Evolutionary conservation across 2,113 vertebrate genomes (phyloP), one percentile per base, ranked within the genome.

Genomic region (Zosterops borbonicus): DNA sequence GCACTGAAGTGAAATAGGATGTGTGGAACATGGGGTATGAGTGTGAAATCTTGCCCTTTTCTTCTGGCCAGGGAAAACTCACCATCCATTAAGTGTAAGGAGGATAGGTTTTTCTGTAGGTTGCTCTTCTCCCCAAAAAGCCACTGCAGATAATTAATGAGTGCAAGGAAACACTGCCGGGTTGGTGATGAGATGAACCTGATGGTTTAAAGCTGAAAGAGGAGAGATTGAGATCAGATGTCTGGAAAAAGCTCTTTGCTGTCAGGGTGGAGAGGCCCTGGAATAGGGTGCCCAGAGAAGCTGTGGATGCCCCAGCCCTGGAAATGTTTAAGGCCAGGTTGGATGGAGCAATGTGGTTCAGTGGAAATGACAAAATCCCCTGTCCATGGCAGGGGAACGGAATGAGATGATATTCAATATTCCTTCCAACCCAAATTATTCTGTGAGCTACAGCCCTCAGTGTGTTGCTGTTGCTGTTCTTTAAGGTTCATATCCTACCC

Each of bases 11-110:
- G 39, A n/a, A 52, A 59, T 1, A 11, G 59, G 86, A 59, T 24
- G 44, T 15, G 2, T 13, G 33, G 67, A 16, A 50, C 0, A 0
- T 11, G 76, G 35, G 1, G 3, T 46, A 4, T 12, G 37, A 27
- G 9, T 33, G 52, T 33, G 37, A 74, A 3, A 12, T 5, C 5
- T 12, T 11, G 19, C 2, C 0, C 3, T 33, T 73, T 42, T 5
- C 50, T 42, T 35, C 27, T 8, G 33, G 14, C 14, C 33, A 44
- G 12, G 27, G 50, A 50, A 81, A 50, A 28, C 4, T 28, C 52
- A 16, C 0, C 6, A 44, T 24, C 64, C 64, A n/a, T 55, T 6
- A 24, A 15, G n/a, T 42, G 31, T 15, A 19, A 42, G 42, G 21
- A 56, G 24, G 21, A 21, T 5, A 14, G 6, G 11, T 27, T 42